These are phyloP conservation scores for Gnathochromis pfefferi DNA, from an alignment of 2,113 vertebrate genomes.

Conservation along the genomic window DNA sequence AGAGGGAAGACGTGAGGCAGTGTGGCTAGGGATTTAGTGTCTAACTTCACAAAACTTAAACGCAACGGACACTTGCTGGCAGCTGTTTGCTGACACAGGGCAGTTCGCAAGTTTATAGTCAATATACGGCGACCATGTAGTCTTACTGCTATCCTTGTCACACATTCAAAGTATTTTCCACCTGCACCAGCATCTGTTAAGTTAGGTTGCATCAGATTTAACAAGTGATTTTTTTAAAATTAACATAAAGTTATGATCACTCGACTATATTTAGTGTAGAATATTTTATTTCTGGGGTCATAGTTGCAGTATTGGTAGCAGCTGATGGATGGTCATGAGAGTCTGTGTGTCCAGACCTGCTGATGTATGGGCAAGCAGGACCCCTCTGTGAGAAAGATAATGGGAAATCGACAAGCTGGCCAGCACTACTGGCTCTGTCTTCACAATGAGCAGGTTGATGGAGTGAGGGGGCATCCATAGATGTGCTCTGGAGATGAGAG, in stretches of 20 bases:
- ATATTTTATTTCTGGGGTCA: slow-evolving; percentile 5
- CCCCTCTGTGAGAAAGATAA: slow-evolving; percentile 74
- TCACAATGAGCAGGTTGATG: slow-evolving; percentile 66
- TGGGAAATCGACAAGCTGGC: slow-evolving; percentile 78
- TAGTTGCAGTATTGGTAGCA: slow-evolving; percentile 5
- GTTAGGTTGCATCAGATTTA: not conserved
- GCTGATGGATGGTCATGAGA: slow-evolving; percentile 51
- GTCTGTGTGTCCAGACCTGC: slow-evolving; percentile 48
- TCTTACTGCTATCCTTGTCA: not conserved
- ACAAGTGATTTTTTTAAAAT: not conserved
- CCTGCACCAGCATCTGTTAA: not conserved
- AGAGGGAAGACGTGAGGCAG: not conserved
- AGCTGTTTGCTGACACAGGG: not conserved
- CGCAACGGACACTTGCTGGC: not conserved
- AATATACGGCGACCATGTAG: not conserved
- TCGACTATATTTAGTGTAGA: not conserved
- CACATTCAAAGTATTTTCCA: not conserved
- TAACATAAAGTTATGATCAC: not conserved
- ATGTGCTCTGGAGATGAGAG: slow-evolving; percentile 61
- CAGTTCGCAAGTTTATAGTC: not conserved
- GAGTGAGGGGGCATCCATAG: slow-evolving; percentile 63
- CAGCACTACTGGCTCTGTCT: slow-evolving; percentile 66
- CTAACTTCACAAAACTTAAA: not conserved
- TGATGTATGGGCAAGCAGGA: slow-evolving; percentile 74
- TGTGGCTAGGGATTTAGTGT: not conserved